phyloP scores from a whole-genome alignment of 2,113 vertebrate species.

The Panthera uncia region DNA sequence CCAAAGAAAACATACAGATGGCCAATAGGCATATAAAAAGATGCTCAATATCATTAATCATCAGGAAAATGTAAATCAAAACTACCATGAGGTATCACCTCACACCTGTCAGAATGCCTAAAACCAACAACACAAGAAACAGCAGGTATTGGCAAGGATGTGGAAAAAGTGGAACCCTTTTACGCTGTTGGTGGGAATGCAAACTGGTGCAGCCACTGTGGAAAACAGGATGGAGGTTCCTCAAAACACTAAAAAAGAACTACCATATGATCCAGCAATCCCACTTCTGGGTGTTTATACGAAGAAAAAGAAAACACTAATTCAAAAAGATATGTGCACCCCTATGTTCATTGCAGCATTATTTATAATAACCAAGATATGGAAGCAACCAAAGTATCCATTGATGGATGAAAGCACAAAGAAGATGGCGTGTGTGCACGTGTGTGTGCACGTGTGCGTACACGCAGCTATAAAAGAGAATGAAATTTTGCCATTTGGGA shows the following conservation, averaged over 20 bases:
- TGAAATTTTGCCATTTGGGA: background rate
- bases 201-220: background rate
- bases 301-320: background rate
- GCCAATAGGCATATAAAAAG: background rate
- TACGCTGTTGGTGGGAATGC: background rate
- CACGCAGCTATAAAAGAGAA: background rate
- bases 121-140: background rate
- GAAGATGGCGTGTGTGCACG: background rate
- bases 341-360: background rate
- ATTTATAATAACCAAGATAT: background rate
- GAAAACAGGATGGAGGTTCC: background rate
- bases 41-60: background rate
- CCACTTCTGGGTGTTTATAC: background rate
- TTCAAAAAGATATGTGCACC: background rate
- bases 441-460: no score
- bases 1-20: background rate
- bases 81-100: background rate
- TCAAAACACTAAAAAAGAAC: background rate
- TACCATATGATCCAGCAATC: background rate
- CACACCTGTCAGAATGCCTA: background rate
- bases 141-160: background rate
- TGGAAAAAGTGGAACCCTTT: background rate
- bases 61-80: background rate
- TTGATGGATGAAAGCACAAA: background rate
- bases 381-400: background rate